Base-by-base conservation (phyloP, 2,888 invertebrate genomes). In the Drosophila aldrichi region DNA sequence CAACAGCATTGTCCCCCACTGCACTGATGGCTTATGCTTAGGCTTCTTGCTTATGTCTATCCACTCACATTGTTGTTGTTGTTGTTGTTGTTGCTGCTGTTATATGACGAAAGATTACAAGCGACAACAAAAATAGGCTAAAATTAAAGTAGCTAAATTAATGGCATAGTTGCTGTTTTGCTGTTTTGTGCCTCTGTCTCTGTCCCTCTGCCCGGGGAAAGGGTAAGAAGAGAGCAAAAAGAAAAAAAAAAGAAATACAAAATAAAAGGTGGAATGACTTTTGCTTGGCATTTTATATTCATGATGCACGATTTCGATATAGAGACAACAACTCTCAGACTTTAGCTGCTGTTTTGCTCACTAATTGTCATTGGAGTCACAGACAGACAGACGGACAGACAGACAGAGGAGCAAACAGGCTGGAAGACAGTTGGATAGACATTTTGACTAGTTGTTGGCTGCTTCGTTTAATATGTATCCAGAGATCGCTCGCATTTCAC, bases 101-200 rank as follows among this genome's bases (percentile, higher is more conserved):
- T 70, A 65, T 77, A 82, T 79, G 86, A 79, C 79, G 77, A 82
- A 79, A 82, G 77, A 85, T 82, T 85, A 79, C 82, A 79, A 74
- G 83, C 82, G 58, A 80, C 77, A 67, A 77, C 79, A 75, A 79
- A 77, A 82, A 83, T 77, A 68, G 73, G 81, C 86, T 85, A 83
- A 85, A 83, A 85, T 83, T 82, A 77, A 75, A 85, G 83, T 73
- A 82, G 79, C 86, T 75, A 79, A 79, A 79, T 79, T 79, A 82
- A 79, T 79, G 79, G 72, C 83, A 79, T 79, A 79, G 64, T 82
- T 79, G 77, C 71, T 62, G 32, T 32, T 34, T 29, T 51, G 38
- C 44, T 22, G 22, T 51, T 20, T 20, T 36, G n/a, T 36, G 20
- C 20, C 25, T n/a, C n/a, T 48, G 16, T 43, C 7, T 16, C 7